Conservation (phyloP, 1,140 invertebrate genomes). For the Oscheius sp. region DNA sequence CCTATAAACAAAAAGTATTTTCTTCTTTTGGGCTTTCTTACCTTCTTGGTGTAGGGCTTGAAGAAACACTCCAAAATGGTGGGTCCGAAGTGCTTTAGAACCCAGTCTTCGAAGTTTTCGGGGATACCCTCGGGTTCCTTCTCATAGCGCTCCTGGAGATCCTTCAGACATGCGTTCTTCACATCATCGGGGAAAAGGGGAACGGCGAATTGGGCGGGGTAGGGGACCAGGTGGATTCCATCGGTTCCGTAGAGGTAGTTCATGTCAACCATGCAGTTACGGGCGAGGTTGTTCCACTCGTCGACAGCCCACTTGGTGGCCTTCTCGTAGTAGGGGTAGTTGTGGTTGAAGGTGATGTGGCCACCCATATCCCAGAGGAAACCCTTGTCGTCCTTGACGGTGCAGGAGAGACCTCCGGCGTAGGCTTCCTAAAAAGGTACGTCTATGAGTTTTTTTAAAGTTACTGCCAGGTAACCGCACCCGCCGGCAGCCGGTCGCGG, state of each 20-base stretch:
- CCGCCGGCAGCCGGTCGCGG: too few species aligned
- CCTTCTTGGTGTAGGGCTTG: conserved; percentile 60
- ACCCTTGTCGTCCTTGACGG: conserved; percentile 56
- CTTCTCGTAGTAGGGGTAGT: conserved; percentile 61
- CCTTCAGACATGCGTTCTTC: conserved; percentile 51
- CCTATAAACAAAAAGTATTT: background rate
- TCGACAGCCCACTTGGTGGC: conserved; percentile 60
- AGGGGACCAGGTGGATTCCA: conserved; percentile 57
- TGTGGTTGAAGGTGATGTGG: conserved; percentile 60
- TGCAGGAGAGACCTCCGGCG: conserved; percentile 55
- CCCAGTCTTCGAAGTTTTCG: conserved; percentile 59
- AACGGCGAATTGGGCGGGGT: conserved; percentile 61
- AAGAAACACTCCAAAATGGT: conserved; percentile 59
- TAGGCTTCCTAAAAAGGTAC: conserved; percentile 48
- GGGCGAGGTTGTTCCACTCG: conserved; percentile 57
- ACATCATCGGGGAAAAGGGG: conserved; percentile 59
- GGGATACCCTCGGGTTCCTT: conserved; percentile 27
- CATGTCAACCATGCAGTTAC: conserved; percentile 61
- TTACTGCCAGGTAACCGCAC: too few species aligned
- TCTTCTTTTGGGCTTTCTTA: background rate
- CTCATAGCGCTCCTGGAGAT: conserved; percentile 60
- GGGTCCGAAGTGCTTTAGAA: conserved; percentile 57
- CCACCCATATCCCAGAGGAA: conserved; percentile 62
- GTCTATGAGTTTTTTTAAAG: too few species aligned
- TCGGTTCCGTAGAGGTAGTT: conserved; percentile 53